Percentiles rank a stretch among this genome's conserved stretches.
Evolutionary conservation across 2,113 vertebrate genomes (phyloP).

Genomic region (Thunnus thynnus): DNA sequence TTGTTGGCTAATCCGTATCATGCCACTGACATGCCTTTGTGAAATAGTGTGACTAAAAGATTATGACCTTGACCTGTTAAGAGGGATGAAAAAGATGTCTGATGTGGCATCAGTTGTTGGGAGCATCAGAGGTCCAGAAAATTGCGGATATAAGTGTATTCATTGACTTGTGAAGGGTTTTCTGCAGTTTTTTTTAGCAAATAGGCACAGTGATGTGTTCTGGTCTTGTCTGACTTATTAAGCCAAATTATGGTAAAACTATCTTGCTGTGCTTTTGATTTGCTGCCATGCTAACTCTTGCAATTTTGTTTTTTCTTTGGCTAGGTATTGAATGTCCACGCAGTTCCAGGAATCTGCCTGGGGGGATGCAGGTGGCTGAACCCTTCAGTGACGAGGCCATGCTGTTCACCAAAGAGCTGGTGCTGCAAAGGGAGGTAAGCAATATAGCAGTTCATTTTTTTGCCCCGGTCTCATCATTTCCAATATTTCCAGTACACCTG

Average conservation of each 20-base stretch:
- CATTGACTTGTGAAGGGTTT: not conserved
- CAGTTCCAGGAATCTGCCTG: conserved; percentile 91
- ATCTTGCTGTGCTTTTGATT: conserved; percentile 38
- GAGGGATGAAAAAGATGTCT: conserved; percentile 15
- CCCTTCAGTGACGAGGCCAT: conserved; percentile 97
- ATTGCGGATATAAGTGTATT: not conserved
- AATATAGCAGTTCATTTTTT: conserved; percentile 3
- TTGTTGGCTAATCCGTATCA: not conserved
- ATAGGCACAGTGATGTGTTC: not conserved
- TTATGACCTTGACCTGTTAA: conserved; percentile 29
- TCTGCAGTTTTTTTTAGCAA: not conserved
- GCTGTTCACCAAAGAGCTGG: conserved; percentile 96
- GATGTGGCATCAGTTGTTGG: not conserved
- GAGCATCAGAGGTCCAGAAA: not conserved
- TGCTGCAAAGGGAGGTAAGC: conserved; percentile 95
- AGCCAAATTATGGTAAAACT: not conserved
- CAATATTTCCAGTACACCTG: not conserved
- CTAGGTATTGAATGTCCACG: conserved; percentile 97
- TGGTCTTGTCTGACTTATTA: not conserved
- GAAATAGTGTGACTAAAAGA: not conserved
- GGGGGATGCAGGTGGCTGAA: conserved; percentile 91
- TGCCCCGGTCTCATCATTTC: not conserved
- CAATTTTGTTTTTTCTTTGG: conserved; percentile 51
- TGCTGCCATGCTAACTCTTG: conserved; percentile 24
- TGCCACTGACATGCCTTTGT: conserved; percentile 8